phyloP scores from a whole-genome alignment of 2,888 invertebrate genomes.

The Drosophila fulvimacula region DNA sequence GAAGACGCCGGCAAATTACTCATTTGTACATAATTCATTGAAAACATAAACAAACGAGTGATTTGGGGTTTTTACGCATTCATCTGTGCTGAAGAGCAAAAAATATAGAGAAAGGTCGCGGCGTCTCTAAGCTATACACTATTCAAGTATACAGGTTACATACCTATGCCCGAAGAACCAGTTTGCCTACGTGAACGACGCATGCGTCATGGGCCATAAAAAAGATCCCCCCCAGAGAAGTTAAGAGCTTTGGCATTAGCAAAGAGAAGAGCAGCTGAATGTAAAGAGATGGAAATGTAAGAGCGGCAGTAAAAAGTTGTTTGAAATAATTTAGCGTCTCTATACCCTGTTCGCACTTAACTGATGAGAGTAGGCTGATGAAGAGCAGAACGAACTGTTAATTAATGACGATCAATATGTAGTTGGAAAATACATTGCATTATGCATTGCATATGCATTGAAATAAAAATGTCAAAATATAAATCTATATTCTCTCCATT shows the following conservation, averaged over 20 bases:
- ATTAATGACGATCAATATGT: no score
- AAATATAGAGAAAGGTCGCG: constrained; percentile 20
- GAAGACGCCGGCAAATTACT: constrained; percentile 4
- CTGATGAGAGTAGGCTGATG: not conserved
- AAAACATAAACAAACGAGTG: constrained; percentile 11
- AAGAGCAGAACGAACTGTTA: no score
- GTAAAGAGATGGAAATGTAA: constrained; percentile 9
- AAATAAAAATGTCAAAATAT: no score
- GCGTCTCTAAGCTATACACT: not conserved
- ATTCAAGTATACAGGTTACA: not conserved
- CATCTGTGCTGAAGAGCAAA: not conserved
- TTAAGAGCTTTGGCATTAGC: constrained; percentile 1
- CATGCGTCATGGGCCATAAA: not conserved
- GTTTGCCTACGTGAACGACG: constrained; percentile 14
- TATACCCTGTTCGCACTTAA: not conserved
- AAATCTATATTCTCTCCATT: no score
- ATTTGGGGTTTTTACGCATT: constrained; percentile 8
- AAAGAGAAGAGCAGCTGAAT: constrained; percentile 8
- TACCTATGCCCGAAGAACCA: constrained; percentile 8
- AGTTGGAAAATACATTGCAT: no score
- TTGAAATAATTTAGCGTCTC: not conserved
- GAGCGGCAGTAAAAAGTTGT: not conserved
- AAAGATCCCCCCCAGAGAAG: not conserved
- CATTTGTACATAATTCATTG: constrained; percentile 14
- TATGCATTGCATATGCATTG: no score